A percentile compares a stretch with the other conserved stretches of the same genome.
phyloP scores from a whole-genome alignment of 2,113 vertebrate species.

The Maccullochella peelii region DNA sequence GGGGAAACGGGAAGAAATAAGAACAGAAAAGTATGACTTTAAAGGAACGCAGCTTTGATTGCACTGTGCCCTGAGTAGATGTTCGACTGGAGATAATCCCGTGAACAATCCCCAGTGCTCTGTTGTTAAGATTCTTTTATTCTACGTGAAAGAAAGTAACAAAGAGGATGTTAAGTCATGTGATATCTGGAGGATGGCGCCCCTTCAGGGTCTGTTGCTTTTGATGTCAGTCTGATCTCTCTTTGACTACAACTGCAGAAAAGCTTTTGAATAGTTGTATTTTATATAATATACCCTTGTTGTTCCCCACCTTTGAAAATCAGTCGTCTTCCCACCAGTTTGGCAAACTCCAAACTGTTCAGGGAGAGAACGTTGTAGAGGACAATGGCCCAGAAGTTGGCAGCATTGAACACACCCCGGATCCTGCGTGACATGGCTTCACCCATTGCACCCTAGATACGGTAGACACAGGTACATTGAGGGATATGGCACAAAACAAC shows the following conservation, averaged over 20 bases:
- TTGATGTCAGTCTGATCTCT: not conserved
- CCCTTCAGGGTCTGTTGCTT: not conserved
- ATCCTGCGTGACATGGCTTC: slow-evolving; percentile 92
- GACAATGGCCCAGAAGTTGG: slow-evolving; percentile 96
- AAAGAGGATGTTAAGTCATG: not conserved
- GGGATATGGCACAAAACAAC: not conserved
- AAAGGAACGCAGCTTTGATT: slow-evolving; percentile 5
- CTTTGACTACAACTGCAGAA: slow-evolving; percentile 8
- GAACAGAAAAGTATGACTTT: slow-evolving; percentile 2
- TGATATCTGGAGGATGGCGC: slow-evolving; percentile 19
- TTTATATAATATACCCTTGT: not conserved
- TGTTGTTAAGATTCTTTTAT: slow-evolving; percentile 4
- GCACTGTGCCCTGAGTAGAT: not conserved
- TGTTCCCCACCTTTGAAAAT: slow-evolving; percentile 83
- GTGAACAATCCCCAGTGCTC: not conserved
- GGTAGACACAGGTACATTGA: not conserved
- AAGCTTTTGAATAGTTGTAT: not conserved
- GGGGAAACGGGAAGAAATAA: not conserved
- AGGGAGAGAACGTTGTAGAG: slow-evolving; percentile 95
- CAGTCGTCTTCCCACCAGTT: slow-evolving; percentile 90
- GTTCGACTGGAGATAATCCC: slow-evolving; percentile 17
- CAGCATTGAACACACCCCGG: slow-evolving; percentile 90
- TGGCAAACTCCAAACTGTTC: slow-evolving; percentile 95
- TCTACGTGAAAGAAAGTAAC: slow-evolving; percentile 5
- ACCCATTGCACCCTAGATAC: slow-evolving; percentile 85